Evolutionary conservation across 2,113 vertebrate species (phyloP).

Genomic region (Passer montanus): DNA sequence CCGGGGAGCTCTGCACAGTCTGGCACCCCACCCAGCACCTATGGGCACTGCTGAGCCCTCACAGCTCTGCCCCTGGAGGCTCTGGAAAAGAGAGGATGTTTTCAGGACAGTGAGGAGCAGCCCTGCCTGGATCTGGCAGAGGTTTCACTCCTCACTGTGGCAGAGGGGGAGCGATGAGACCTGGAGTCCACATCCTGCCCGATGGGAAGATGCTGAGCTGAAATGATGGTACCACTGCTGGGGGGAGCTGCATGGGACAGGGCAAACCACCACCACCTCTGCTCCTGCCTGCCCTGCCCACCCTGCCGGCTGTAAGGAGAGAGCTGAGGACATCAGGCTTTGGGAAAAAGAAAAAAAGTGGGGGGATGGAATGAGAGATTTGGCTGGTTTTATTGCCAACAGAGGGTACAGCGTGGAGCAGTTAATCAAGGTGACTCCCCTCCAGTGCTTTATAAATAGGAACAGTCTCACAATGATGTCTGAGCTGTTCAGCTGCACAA

Average conservation of each 20-base stretch:
- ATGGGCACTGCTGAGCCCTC: background rate
- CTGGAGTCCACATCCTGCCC: background rate
- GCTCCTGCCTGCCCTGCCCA: background rate
- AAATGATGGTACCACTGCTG: background rate
- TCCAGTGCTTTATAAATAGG: slow-evolving; percentile 5
- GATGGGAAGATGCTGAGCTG: background rate
- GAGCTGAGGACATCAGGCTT: background rate
- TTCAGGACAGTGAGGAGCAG: background rate
- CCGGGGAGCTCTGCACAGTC: background rate
- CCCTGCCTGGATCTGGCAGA: background rate
- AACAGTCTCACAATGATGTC: background rate
- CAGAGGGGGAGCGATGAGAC: no score
- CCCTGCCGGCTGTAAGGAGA: background rate
- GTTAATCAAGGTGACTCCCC: background rate
- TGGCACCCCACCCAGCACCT: fast-evolving
- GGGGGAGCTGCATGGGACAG: fast-evolving
- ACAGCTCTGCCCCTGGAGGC: background rate
- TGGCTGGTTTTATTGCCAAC: background rate
- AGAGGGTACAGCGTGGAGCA: background rate
- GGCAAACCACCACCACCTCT: background rate
- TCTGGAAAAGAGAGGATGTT: background rate
- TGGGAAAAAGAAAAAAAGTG: background rate
- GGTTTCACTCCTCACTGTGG: background rate
- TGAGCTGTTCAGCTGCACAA: background rate
- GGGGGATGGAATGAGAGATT: background rate